Evolutionary conservation across 2,888 invertebrate genomes (phyloP).

Genomic region (Herminia tarsipennalis): DNA sequence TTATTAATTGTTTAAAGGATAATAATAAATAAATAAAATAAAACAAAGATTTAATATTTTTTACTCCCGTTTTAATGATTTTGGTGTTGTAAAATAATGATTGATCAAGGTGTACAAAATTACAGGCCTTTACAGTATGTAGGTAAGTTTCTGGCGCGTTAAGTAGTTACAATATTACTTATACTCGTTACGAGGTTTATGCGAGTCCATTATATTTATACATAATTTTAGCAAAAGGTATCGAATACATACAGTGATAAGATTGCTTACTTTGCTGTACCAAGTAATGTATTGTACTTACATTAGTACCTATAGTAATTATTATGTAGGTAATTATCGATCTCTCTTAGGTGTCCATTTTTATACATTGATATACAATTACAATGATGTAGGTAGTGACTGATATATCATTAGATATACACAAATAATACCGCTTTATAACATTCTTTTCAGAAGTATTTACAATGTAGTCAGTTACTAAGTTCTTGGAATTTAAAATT

Average conservation of each 20-base stretch:
- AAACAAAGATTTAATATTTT: slow-evolving; percentile 62
- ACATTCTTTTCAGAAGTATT: slow-evolving; percentile 47
- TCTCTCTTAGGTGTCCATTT: slow-evolving; percentile 48
- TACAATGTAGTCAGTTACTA: slow-evolving; percentile 42
- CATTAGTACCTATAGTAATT: slow-evolving; percentile 35
- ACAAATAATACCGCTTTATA: slow-evolving; percentile 43
- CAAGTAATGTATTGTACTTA: slow-evolving; percentile 68
- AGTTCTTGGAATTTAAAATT: slow-evolving; percentile 17
- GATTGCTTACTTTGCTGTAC: slow-evolving; percentile 75
- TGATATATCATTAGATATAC: slow-evolving; percentile 38
- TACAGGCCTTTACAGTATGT: slow-evolving; percentile 78
- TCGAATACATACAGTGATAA: slow-evolving; percentile 61
- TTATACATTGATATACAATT: slow-evolving; percentile 61
- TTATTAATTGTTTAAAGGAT: background rate
- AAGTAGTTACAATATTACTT: slow-evolving; percentile 55
- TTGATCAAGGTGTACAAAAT: slow-evolving; percentile 82
- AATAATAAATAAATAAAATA: slow-evolving; percentile 40
- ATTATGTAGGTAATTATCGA: slow-evolving; percentile 26
- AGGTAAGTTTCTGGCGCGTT: slow-evolving; percentile 70
- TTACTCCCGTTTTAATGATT: slow-evolving; percentile 76
- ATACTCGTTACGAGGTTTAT: slow-evolving; percentile 59
- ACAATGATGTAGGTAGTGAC: slow-evolving; percentile 43
- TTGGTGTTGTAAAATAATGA: slow-evolving; percentile 80
- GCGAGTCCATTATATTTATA: slow-evolving; percentile 64
- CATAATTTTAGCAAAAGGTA: slow-evolving; percentile 60